A percentile compares a stretch with the other conserved stretches of the same genome.
Evolutionary conservation across 1,140 invertebrate genomes (phyloP).

Genomic region (Drosophila watanabei): DNA sequence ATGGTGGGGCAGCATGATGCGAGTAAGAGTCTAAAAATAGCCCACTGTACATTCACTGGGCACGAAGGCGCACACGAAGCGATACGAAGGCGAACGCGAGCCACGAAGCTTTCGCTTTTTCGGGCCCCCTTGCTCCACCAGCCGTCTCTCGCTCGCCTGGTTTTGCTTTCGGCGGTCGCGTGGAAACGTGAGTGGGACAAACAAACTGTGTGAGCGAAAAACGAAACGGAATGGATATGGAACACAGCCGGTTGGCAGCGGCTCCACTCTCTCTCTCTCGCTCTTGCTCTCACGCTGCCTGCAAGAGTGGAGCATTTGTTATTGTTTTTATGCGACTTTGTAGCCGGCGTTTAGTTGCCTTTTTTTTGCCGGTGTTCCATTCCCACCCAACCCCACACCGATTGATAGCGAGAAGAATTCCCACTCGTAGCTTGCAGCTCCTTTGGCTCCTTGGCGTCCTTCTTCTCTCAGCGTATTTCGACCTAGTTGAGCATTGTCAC

Average conservation of each 20-base stretch:
- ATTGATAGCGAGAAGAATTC: slow-evolving; percentile 9
- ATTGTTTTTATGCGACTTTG: slow-evolving; percentile 58
- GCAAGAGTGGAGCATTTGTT: slow-evolving; percentile 47
- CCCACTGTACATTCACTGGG: slow-evolving; percentile 71
- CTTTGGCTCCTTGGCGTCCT: slow-evolving; percentile 4
- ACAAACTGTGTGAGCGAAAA: slow-evolving; percentile 41
- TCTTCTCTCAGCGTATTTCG: neutral
- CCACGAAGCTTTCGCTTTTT: slow-evolving; percentile 59
- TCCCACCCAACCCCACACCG: slow-evolving; percentile 10
- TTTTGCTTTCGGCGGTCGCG: slow-evolving; percentile 40
- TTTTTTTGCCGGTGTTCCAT: slow-evolving; percentile 55
- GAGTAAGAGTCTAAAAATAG: slow-evolving; percentile 79
- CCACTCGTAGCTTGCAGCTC: neutral
- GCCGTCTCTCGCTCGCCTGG: neutral
- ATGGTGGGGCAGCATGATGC: slow-evolving; percentile 66
- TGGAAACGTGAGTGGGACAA: slow-evolving; percentile 77
- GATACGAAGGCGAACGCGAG: slow-evolving; percentile 22
- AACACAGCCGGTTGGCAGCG: slow-evolving; percentile 61
- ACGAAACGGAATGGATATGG: slow-evolving; percentile 49
- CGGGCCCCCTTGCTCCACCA: neutral
- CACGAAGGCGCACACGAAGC: slow-evolving; percentile 33
- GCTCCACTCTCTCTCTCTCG: slow-evolving; percentile 16
- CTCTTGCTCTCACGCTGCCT: slow-evolving; percentile 18
- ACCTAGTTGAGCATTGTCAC: slow-evolving; percentile 53
- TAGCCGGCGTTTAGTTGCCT: slow-evolving; percentile 49